phyloP scores from a whole-genome alignment of 2,797 vertebrate species.

The Takifugu ocellatus region DNA sequence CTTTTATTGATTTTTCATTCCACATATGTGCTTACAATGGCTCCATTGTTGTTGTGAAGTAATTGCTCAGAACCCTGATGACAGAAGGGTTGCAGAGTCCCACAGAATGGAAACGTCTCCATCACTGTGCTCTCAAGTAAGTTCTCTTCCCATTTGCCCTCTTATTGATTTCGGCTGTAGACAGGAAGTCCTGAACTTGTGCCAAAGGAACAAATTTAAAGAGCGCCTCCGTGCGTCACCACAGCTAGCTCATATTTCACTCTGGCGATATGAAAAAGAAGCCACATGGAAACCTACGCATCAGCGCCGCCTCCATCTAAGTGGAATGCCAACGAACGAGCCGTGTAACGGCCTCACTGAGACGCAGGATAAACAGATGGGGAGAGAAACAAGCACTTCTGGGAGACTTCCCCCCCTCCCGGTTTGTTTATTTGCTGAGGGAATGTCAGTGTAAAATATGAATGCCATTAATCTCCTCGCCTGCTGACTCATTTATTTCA shows the following conservation, averaged over 20 bases:
- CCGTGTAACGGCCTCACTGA: conserved; percentile 13
- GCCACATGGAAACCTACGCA: conserved; percentile 37
- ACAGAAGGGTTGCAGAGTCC: conserved; percentile 24
- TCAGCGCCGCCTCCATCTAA: conserved; percentile 46
- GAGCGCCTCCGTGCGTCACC: conserved; percentile 19
- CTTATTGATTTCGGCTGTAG: conserved; percentile 42
- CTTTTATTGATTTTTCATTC: conserved; percentile 27
- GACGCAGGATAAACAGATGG: conserved; percentile 38
- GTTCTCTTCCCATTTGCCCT: conserved; percentile 39
- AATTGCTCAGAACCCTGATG: background rate
- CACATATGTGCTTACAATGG: conserved; percentile 35
- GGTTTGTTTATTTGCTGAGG: conserved; percentile 39
- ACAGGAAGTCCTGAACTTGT: conserved; percentile 28
- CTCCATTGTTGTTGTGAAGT: background rate
- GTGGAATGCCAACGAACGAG: conserved; percentile 10
- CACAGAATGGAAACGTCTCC: conserved; percentile 37
- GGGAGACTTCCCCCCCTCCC: conserved; percentile 3
- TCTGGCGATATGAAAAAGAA: conserved; percentile 7
- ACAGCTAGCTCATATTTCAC: conserved; percentile 33
- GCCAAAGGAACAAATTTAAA: conserved; percentile 35
- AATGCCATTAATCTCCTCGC: conserved; percentile 42
- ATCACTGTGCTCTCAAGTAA: conserved; percentile 39
- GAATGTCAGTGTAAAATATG: conserved; percentile 37
- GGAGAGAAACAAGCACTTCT: conserved; percentile 42
- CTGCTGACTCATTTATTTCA: conserved; percentile 39